Base-by-base conservation (phyloP, 2,797 vertebrate species). In the Intellagama lesueurii region DNA sequence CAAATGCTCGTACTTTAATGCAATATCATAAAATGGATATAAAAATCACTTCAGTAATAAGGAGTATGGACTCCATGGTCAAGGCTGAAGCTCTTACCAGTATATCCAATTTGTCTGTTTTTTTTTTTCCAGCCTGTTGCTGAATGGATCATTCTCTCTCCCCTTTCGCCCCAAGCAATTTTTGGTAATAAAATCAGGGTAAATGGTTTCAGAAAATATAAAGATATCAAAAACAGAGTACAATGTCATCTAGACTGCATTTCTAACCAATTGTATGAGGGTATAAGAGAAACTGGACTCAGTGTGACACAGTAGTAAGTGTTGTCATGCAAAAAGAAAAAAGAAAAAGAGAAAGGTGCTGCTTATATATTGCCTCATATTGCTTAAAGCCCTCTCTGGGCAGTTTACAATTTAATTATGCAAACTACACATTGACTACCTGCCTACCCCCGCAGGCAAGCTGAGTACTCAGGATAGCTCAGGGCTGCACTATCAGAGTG, bases 21-120 rank as follows among this genome's bases (percentile, higher is more conserved):
- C 28, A 82, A 75, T 66, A 66, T 82, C 52, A 32, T 30, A 82
- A 87, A 82, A 88, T 82, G 69, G 52, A 28, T 47, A 75, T 64
- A 64, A 82, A 87, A 82, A n/a, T 64, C 69, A 60, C 69, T 81
- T 81, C 49, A 52, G 56, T 88, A 88, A 82, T 85, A 82, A 82
- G 70, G 35, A 32, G 30, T 47, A 49, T 26, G 82, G 80, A 82
- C 52, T 82, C 17, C 70, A 75, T 76, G 87, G 79, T 75, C 87
- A 88, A 82, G 70, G 79, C 56, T 88, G 26, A 82, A 44, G 79
- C 69, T 75, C 81, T 88, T 82, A 88, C 44, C 28, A 82, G 70
- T 75, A 64, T 64, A 75, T 82, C 69, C n/a, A 28, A 47, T 35
- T 70, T 66, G 19, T 75, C 35, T 75, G 49, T n/a, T n/a, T n/a